Evolutionary conservation across 2,888 invertebrate genomes (phyloP).

Genomic region (Blastobasis adustella): DNA sequence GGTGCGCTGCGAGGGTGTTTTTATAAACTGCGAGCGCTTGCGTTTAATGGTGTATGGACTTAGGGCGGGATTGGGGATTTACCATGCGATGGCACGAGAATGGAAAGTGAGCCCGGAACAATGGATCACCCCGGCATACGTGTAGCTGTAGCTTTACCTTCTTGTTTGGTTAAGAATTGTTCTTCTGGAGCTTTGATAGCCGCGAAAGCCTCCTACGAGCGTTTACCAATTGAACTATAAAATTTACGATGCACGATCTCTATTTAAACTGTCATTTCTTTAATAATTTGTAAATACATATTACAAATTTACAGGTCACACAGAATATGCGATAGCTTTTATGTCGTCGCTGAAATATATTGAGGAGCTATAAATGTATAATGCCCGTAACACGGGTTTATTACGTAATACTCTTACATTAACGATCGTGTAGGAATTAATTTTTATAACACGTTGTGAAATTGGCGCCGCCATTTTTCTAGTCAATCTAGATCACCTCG

Average conservation of each 20-base stretch:
- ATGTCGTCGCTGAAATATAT: too few species aligned
- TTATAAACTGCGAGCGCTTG: slow-evolving; percentile 41
- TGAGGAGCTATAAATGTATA: too few species aligned
- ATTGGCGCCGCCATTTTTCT: not conserved
- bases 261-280: too few species aligned
- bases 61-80: slow-evolving; percentile 21
- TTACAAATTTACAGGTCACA: too few species aligned
- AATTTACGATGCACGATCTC: too few species aligned
- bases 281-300: too few species aligned
- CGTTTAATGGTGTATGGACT: slow-evolving; percentile 35
- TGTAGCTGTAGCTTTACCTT: too few species aligned
- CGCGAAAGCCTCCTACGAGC: too few species aligned
- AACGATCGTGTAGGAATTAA: not conserved
- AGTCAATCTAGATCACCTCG: not conserved
- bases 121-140: slow-evolving; percentile 3
- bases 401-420: not conserved
- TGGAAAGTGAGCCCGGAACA: slow-evolving; percentile 22
- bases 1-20: slow-evolving; percentile 24
- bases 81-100: slow-evolving; percentile 20
- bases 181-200: too few species aligned
- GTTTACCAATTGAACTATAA: too few species aligned
- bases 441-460: not conserved
- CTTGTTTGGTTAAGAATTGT: too few species aligned
- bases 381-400: not conserved
- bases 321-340: too few species aligned